Evolutionary conservation across 1,140 invertebrate genomes (phyloP), one percentile per base, ranked within the genome.

Genomic region (Hyposmocoma kahamanoa): DNA sequence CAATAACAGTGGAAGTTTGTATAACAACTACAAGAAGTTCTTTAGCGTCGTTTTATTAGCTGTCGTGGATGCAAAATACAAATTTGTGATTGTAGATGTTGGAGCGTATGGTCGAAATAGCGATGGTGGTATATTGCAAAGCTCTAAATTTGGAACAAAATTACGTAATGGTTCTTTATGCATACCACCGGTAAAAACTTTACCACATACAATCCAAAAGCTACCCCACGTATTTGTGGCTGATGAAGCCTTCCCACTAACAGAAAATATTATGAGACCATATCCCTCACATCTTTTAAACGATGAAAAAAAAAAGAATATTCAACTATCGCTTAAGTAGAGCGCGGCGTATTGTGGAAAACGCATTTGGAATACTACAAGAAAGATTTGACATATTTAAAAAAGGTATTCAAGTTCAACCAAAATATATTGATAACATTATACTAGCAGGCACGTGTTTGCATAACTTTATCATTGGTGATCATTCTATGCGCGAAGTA

Each of bases 221-320:
- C 18, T 54, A 19, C 80, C 76, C 20, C 70, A 67, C 59, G 58
- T 79, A 28, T 59, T 87, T 50, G 63, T 86, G n/a, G 80, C 67
- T 11, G 87, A 87, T 57, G 84, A 86, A 41, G 82, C 82, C 15
- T 88, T 87, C 56, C 62, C 67, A 9, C 49, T 86, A 11, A 56
- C 47, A 13, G 36, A 47, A 48, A 41, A 64, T 42, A 47, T 57
- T 36, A 36, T 58, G 34, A 47, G 48, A 47, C 56, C 50, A 50
- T 59, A 59, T 42, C 51, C 49, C 46, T 45, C 50, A 20, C 2
- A 4, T 30, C 34, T 43, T 42, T 8, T 45, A 59, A 62, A 3
- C 2, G n/a, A 39, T 2, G 36, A 20, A 8, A 18, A 2, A 19
- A 8, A 20, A 18, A 4, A 17, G 4, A 19, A 20, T 18, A 3